Evolutionary conservation across 2,888 invertebrate genomes (phyloP).

Genomic region (Meganola albula): DNA sequence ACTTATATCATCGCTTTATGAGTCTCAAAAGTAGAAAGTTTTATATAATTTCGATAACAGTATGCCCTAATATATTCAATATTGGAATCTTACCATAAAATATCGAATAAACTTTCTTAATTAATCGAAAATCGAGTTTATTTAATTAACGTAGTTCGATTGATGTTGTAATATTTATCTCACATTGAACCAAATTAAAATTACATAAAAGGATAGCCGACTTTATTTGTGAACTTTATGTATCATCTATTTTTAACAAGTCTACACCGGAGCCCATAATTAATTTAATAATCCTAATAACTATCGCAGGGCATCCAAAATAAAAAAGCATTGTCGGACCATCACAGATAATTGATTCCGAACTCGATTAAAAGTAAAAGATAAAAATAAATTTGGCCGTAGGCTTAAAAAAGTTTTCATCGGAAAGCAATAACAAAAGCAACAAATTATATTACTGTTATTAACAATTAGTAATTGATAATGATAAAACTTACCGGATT

Average conservation of each 20-base stretch:
- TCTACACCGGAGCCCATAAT: slow-evolving; percentile 37
- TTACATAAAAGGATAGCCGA: slow-evolving; percentile 27
- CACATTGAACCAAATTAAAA: slow-evolving; percentile 23
- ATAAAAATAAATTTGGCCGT: slow-evolving; percentile 31
- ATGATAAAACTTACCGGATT: slow-evolving; percentile 80
- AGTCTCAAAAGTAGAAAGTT: slow-evolving; percentile 21
- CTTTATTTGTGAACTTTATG: slow-evolving; percentile 26
- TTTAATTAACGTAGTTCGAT: slow-evolving; percentile 23
- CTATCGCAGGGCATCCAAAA: slow-evolving; percentile 45
- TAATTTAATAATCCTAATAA: slow-evolving; percentile 56
- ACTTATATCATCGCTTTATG: slow-evolving; percentile 5
- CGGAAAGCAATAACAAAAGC: slow-evolving; percentile 26
- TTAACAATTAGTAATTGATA: slow-evolving; percentile 31
- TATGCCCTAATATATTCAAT: slow-evolving; percentile 9
- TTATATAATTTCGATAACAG: slow-evolving; percentile 11
- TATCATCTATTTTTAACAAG: slow-evolving; percentile 35
- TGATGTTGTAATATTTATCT: slow-evolving; percentile 19
- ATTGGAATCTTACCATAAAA: slow-evolving; percentile 10
- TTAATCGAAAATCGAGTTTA: no score
- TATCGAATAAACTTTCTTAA: slow-evolving; percentile 14
- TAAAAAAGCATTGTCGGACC: slow-evolving; percentile 51
- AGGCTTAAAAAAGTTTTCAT: slow-evolving; percentile 23
- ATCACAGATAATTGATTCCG: slow-evolving; percentile 66
- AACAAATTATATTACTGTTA: slow-evolving; percentile 33
- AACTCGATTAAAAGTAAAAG: slow-evolving; percentile 38